Evolutionary conservation across 2,113 vertebrate species (phyloP).

Genomic region (Aptenodytes patagonicus): DNA sequence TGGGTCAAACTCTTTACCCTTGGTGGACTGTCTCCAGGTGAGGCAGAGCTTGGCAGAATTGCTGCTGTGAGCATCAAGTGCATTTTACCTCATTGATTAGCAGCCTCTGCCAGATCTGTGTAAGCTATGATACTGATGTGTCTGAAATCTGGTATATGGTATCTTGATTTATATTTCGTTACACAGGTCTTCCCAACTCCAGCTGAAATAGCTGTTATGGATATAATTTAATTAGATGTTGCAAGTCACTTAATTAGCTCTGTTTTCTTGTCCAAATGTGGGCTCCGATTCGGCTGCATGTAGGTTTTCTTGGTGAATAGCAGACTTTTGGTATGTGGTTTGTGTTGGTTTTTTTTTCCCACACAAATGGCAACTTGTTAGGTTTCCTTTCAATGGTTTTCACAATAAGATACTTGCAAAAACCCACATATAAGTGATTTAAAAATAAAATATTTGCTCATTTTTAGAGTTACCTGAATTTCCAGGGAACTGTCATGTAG

Average conservation of each 20-base stretch:
- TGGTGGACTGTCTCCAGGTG: no score
- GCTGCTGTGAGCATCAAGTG: neutral
- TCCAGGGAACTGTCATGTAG: neutral
- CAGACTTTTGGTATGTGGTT: neutral
- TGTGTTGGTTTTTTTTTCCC: no score
- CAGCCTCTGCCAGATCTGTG: neutral
- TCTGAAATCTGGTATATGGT: neutral
- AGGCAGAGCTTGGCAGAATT: neutral
- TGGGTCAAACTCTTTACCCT: neutral
- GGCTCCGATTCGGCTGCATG: rapidly evolving
- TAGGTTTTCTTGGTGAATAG: neutral
- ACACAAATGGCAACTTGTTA: neutral
- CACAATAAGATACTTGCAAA: neutral
- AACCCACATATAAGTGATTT: no score
- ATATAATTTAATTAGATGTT: neutral
- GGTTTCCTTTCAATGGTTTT: neutral
- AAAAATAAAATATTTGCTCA: neutral
- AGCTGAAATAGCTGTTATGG: neutral
- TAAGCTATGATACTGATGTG: rapidly evolving
- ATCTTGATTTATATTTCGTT: no score
- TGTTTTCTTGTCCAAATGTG: neutral
- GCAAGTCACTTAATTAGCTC: neutral
- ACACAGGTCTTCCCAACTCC: neutral
- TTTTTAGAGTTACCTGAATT: neutral
- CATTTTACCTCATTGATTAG: rapidly evolving